Evolutionary conservation across 2,888 invertebrate species (phyloP).

Genomic region (Cataglyphis livida): DNA sequence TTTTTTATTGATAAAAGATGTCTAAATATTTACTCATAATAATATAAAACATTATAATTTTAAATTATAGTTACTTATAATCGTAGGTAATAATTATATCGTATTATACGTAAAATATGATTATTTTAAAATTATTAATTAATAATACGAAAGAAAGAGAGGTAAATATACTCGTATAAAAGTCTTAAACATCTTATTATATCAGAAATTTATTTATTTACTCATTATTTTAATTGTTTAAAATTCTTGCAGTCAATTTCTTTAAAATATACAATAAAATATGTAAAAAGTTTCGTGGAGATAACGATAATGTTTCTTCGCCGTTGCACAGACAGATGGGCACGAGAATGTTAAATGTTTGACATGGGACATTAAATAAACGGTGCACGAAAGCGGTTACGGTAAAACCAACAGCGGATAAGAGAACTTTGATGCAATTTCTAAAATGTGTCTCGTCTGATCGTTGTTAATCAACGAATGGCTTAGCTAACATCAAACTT

Average conservation of each 20-base stretch:
- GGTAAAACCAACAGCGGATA: slow-evolving; percentile 74
- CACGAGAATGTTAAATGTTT: slow-evolving; percentile 58
- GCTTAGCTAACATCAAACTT: slow-evolving; percentile 29
- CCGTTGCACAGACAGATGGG: slow-evolving; percentile 44
- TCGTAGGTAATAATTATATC: too few relatives aligned
- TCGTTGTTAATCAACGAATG: slow-evolving; percentile 54
- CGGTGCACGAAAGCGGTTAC: slow-evolving; percentile 43
- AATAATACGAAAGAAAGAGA: background rate
- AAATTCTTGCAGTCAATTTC: background rate
- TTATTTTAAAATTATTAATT: slow-evolving; percentile 22
- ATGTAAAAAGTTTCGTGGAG: background rate
- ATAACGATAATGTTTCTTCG: slow-evolving; percentile 48
- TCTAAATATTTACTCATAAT: background rate
- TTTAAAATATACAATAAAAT: slow-evolving; percentile 34
- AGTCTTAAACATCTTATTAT: background rate
- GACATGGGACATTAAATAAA: slow-evolving; percentile 69
- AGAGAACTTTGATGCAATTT: slow-evolving; percentile 66
- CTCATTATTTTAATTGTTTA: background rate
- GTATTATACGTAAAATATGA: background rate
- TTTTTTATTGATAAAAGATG: background rate
- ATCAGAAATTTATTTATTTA: background rate
- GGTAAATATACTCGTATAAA: too few relatives aligned
- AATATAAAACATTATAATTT: background rate
- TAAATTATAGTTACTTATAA: background rate
- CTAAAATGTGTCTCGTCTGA: slow-evolving; percentile 53